A percentile compares a stretch with the other conserved stretches of the same genome.
These are phyloP conservation scores for Entelurus aequoreus DNA, from an alignment of 2,113 vertebrate species.

Conservation along the genomic window DNA sequence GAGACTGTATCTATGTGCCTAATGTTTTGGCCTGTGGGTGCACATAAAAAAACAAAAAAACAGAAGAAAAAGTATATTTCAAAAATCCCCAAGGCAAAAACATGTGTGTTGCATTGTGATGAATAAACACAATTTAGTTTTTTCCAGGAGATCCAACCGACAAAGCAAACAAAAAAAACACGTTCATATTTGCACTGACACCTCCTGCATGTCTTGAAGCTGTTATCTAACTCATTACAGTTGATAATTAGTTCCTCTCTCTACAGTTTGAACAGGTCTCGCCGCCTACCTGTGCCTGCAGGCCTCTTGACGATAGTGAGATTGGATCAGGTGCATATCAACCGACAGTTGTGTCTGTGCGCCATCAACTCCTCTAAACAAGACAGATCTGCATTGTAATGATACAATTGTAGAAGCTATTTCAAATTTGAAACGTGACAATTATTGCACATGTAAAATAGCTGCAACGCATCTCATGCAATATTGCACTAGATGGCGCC, in stretches of 20 bases:
- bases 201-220: not conserved
- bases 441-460: no score
- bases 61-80: no score
- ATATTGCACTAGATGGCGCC: conserved; percentile 39
- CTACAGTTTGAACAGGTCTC: not conserved
- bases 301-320: conserved; percentile 42
- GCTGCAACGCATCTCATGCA: not conserved
- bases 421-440: no score
- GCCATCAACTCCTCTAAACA: not conserved
- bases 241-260: not conserved
- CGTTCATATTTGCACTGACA: not conserved
- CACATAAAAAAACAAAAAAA: no score
- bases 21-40: no score
- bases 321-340: conserved; percentile 44
- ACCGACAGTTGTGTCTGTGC: conserved; percentile 21
- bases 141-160: no score
- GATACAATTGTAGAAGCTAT: no score
- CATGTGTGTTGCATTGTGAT: no score
- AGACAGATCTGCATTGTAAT: not conserved
- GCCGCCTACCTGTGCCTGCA: conserved; percentile 10
- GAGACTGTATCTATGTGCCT: no score
- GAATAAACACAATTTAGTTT: no score
- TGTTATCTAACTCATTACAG: not conserved
- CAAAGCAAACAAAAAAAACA: not conserved
- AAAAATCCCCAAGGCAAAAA: no score